Conservation (phyloP, 92 coral and sea anemone species). For the Palythoa grandiflora region DNA sequence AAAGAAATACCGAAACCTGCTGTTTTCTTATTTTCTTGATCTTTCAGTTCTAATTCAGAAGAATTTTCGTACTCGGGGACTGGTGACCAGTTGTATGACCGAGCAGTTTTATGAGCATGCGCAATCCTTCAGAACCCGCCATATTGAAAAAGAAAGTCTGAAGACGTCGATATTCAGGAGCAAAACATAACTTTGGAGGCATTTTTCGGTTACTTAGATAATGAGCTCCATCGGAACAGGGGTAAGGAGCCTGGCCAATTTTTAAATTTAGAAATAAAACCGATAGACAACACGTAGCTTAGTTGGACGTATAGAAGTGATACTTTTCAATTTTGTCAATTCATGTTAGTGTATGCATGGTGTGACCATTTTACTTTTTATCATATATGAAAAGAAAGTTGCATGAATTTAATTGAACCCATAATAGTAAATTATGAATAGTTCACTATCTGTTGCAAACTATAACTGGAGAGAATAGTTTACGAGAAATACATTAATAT, state of each 20-base stretch:
- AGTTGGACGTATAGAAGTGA: not conserved
- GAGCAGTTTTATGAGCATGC: conserved; percentile 46
- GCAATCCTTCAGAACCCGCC: conserved; percentile 7
- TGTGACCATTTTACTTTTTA: no score
- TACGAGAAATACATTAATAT: no score
- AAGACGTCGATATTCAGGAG: not conserved
- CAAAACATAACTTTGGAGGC: not conserved
- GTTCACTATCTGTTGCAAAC: no score
- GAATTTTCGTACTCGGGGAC: not conserved
- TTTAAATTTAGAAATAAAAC: not conserved
- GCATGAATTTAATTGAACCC: no score
- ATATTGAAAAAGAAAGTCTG: conserved; percentile 6
- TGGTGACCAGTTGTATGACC: conserved; percentile 39
- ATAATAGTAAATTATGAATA: no score
- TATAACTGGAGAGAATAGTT: no score
- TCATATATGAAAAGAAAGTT: no score
- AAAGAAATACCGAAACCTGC: no score
- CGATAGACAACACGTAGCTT: not conserved
- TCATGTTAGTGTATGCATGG: not conserved
- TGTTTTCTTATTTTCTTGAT: no score
- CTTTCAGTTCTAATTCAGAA: no score
- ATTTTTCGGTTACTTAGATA: not conserved
- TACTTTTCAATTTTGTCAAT: not conserved
- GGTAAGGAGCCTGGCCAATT: conserved; percentile 65
- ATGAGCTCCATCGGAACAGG: conserved; percentile 99